Percentiles rank a stretch among this genome's conserved stretches.
Evolutionary conservation across 1,140 invertebrate species (phyloP).

Genomic region (Ceratoteleas bidentatus): DNA sequence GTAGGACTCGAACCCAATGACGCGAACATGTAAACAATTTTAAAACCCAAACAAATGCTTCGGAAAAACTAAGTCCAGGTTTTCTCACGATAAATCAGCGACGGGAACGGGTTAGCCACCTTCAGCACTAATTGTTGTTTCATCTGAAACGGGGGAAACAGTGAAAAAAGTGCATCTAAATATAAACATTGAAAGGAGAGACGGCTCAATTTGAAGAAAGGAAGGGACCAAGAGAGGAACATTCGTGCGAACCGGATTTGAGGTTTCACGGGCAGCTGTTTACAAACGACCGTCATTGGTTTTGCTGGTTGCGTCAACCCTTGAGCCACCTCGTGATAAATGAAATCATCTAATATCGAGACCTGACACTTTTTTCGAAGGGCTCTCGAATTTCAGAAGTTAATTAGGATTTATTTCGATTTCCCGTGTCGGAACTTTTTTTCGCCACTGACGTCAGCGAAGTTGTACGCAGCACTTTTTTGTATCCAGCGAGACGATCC

Average conservation of each 20-base stretch:
- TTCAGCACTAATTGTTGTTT: constrained; percentile 37
- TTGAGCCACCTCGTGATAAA: constrained; percentile 45
- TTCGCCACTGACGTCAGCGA: no score
- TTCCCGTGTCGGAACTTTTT: no score
- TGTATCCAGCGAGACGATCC: no score
- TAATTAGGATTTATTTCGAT: constrained; percentile 43
- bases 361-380: constrained; percentile 23
- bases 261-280: constrained; percentile 53
- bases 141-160: background rate
- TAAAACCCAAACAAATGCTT: no score
- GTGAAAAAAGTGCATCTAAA: constrained; percentile 31
- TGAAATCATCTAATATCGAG: constrained; percentile 46
- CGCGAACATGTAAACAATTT: constrained; percentile 15
- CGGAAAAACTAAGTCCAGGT: background rate
- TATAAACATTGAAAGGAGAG: constrained; percentile 38
- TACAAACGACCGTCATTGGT: constrained; percentile 34
- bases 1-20: no score
- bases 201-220: constrained; percentile 20
- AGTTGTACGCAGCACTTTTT: no score
- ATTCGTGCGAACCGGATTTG: constrained; percentile 62
- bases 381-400: constrained; percentile 8
- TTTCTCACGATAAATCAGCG: constrained; percentile 39
- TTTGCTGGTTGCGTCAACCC: constrained; percentile 54
- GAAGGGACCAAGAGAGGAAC: constrained; percentile 34
- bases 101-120: constrained; percentile 28